These are phyloP conservation scores for Cossypha dichroa DNA, from an alignment of 2,797 vertebrate genomes.

Conservation along the genomic window DNA sequence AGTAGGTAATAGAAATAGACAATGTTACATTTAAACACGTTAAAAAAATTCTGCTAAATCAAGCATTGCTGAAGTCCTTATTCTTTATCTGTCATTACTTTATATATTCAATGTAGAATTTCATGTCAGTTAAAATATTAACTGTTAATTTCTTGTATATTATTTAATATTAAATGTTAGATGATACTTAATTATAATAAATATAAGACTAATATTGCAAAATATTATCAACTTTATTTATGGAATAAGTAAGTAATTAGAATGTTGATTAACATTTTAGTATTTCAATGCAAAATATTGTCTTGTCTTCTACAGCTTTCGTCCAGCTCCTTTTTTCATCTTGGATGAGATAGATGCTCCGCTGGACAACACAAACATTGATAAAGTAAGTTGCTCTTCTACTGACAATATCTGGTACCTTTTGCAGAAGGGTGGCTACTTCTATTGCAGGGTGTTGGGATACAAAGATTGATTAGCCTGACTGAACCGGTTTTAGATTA, in stretches of 20 bases:
- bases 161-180: background rate
- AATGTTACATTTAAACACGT: fast-evolving
- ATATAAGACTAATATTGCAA: background rate
- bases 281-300: background rate
- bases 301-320: conserved; percentile 80
- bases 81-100: background rate
- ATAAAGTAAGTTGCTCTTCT: conserved; percentile 79
- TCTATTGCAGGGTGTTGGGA: background rate
- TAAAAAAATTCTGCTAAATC: background rate
- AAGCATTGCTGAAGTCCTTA: background rate
- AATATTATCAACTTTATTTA: background rate
- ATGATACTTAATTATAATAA: background rate
- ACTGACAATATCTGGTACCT: background rate
- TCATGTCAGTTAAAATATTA: background rate
- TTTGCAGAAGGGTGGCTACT: background rate
- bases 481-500: background rate
- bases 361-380: conserved; percentile 93
- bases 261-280: background rate
- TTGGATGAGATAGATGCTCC: conserved; percentile 96
- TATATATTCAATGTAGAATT: background rate
- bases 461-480: background rate
- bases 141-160: background rate
- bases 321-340: conserved; percentile 92
- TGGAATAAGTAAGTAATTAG: background rate
- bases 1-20: background rate